Evolutionary conservation across 2,888 invertebrate genomes (phyloP).

Genomic region (Schizaphis graminum): DNA sequence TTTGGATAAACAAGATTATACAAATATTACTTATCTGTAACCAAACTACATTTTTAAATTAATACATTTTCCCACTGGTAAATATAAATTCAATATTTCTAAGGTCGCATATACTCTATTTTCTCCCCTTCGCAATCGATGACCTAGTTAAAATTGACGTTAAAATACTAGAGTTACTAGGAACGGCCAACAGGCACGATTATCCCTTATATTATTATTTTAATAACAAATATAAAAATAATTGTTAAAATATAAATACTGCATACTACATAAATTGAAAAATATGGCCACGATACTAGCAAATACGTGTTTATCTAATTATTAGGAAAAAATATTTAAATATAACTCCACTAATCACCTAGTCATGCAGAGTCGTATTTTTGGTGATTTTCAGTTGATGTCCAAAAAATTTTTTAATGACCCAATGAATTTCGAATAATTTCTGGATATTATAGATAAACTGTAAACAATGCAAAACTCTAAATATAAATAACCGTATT

Average conservation of each 20-base stretch:
- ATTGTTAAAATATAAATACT: neutral
- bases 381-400: too few relatives aligned
- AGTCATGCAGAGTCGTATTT: too few relatives aligned
- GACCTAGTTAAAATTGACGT: conserved; percentile 40
- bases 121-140: conserved; percentile 47
- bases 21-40: neutral
- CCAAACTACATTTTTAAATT: neutral
- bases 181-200: conserved; percentile 17
- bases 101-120: conserved; percentile 21
- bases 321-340: neutral
- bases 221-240: neutral
- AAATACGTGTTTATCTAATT: neutral
- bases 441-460: too few relatives aligned
- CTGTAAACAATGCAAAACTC: too few relatives aligned
- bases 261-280: neutral
- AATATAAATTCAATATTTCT: conserved; percentile 52
- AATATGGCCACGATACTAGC: neutral
- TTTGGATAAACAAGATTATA: conserved; percentile 5
- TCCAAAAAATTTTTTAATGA: too few relatives aligned
- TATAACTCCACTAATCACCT: neutral
- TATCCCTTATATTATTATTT: neutral
- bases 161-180: neutral
- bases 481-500: too few relatives aligned
- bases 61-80: neutral
- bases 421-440: too few relatives aligned